Conservation (phyloP, 2,113 vertebrate species). For the Protobothrops mucrosquamatus region DNA sequence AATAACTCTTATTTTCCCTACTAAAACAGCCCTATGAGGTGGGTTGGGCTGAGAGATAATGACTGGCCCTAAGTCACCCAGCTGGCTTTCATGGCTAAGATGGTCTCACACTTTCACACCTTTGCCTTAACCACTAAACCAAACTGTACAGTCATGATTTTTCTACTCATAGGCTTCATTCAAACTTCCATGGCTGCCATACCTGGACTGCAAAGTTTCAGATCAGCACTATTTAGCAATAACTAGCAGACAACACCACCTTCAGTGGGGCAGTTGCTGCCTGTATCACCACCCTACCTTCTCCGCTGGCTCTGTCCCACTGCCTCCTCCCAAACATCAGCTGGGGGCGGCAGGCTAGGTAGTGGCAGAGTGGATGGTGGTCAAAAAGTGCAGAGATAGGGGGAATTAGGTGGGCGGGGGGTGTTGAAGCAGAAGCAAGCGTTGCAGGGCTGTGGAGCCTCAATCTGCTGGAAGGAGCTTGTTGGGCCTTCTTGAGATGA, state of each 20-base stretch:
- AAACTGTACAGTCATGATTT: not conserved
- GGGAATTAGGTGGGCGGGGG: not conserved
- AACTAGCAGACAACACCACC: not conserved
- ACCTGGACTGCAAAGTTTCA: not conserved
- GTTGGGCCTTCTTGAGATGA: not conserved
- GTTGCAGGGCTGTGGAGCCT: not conserved
- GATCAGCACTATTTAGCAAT: not conserved
- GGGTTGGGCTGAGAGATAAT: not conserved
- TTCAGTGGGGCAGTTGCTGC: not conserved
- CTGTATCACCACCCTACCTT: not conserved
- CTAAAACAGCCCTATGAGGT: not conserved
- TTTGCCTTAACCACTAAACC: not conserved
- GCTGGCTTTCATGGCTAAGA: not conserved
- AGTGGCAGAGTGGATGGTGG: not conserved
- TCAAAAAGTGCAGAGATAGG: not conserved
- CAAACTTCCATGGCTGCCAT: not conserved
- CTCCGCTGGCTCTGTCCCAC: not conserved
- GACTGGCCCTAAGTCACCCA: not conserved
- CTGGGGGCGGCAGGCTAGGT: not conserved
- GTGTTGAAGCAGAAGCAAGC: not conserved
- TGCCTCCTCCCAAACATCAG: not conserved
- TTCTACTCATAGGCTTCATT: not conserved
- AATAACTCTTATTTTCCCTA: not conserved
- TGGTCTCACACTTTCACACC: not conserved
- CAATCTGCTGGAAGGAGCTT: not conserved